Evolutionary conservation across 2,888 invertebrate species (phyloP), one percentile per base, ranked within the genome.

Genomic region (Tetanocera ferruginea): DNA sequence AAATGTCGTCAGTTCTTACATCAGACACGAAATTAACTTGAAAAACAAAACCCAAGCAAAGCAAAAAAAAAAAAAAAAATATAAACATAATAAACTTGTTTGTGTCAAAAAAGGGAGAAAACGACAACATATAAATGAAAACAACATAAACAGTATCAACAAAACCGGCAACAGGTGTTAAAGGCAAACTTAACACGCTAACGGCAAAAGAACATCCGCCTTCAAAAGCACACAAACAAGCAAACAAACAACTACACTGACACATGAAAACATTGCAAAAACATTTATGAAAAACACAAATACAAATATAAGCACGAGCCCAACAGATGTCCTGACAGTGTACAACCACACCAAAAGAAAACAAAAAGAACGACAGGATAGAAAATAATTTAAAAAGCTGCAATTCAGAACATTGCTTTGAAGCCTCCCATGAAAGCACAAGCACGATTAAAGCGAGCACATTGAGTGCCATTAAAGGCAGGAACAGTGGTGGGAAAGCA

Each of bases 341-440:
- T 69, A 28, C 51, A 17, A 34, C 19, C 69, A 69, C 5, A 49
- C 69, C 23, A 2, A 67, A 34, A 51, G 69, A 9, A 31, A 25
- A 64, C 34, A 14, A n/a, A 64, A 25, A 17, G 34, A 6, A 34
- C 28, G 31, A 64, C 57, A 34, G n/a, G 34, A 64, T 31, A 34
- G n/a, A 64, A 64, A 64, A 5, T 64, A 64, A 64, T 64, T 64
- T 64, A n/a, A 64, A 64, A 31, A 64, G 64, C 64, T 64, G 28
- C 28, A 17, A 19, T 62, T 62, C 17, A 62, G 31, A 17, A 62
- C 31, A 28, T 14, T 6, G 43, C 64, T 34, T 64, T 43, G 14
- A 11, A 31, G 37, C 62, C 43, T 31, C 23, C 66, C 62, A 14
- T 60, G 43, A 43, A 11, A 43, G 3, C 43, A 11, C 43, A 6